These are phyloP conservation scores for Rhinogobius similis DNA, from an alignment of 2,113 vertebrate genomes.

Conservation along the genomic window DNA sequence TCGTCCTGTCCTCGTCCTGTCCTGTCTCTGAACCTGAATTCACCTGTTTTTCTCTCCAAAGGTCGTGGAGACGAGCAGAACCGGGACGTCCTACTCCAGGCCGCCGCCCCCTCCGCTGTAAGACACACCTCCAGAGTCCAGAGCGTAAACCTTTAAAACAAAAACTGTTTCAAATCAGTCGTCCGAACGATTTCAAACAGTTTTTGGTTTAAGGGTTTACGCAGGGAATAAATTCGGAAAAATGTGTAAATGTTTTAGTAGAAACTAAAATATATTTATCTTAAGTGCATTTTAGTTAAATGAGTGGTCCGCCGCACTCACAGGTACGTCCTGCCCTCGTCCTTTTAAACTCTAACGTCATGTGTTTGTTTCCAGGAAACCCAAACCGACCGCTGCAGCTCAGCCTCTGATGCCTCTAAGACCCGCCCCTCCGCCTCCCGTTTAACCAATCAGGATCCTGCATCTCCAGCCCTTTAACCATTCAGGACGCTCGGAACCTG, in stretches of 20 bases:
- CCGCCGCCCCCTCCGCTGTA: conserved; percentile 5
- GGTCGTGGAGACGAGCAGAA: not conserved
- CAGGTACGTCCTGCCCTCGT: conserved; percentile 64
- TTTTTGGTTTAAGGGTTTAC: too few species aligned
- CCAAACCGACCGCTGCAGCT: conserved; percentile 61
- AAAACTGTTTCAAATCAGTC: too few species aligned
- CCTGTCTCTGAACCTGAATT: too few species aligned
- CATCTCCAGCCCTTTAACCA: conserved; percentile 11
- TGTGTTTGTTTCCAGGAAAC: conserved; percentile 52
- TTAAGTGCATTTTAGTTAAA: too few species aligned
- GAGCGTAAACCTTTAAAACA: too few species aligned
- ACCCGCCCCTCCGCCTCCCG: conserved; percentile 75
- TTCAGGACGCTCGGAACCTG: not conserved
- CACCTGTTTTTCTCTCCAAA: not conserved
- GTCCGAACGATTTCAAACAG: too few species aligned
- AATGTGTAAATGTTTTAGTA: too few species aligned
- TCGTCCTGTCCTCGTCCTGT: too few species aligned
- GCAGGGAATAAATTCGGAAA: too few species aligned
- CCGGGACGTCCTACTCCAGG: not conserved
- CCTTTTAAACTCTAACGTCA: not conserved
- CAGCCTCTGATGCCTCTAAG: conserved; percentile 78
- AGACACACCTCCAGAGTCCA: not conserved
- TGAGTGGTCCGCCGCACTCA: conserved; percentile 58
- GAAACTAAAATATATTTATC: too few species aligned
- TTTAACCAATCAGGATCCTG: conserved; percentile 58